Base-by-base conservation (phyloP, 2,113 vertebrate species). In the Lipophrys pholis region DNA sequence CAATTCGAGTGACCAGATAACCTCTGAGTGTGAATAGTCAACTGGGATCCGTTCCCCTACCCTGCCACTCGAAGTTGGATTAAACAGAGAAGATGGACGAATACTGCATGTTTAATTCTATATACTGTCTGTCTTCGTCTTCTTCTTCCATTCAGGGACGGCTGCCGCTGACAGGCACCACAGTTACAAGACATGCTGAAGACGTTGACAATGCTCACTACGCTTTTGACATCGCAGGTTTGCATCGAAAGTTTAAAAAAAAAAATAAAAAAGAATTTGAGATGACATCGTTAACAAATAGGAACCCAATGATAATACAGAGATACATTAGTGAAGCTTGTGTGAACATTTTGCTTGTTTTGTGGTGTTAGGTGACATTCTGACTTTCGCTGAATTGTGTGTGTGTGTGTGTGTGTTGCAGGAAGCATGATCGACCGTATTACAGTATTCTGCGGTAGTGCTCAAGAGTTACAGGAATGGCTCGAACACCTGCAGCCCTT, bases 211-310 rank as follows among this genome's bases (percentile, higher is more conserved):
- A 70, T n/a, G 91, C 86, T 0, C 95, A 96, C 69, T 94, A 90
- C 60, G 81, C 94, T 30, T 98, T 98, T 93, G 98, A 99, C 90
- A 96, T 99, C 12, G 83, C 96, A 96, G 97, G 97, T 99, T 72
- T 87, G 94, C 83, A 59, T 62, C 30, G n/a, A 12, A 72, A 36
- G 3, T n/a, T 52, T 6, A 36, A 8, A 5, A 58, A 3, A 45
- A 30, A 55, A 17, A 15, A 21, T 30, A 30, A 30, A n/a, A n/a
- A n/a, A n/a, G n/a, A n/a, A n/a, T n/a, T 30, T 30, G 21, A 30
- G 21, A 30, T 30, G 21, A 30, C 21, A 30, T 2, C 21, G 21
- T 30, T 30, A 30, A 30, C 21, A 30, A 30, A 30, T 30, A 30
- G 21, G 21, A 30, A 30, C 21, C 21, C 21, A 30, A 30, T 30